A percentile compares a stretch with the other conserved stretches of the same genome.
phyloP scores from a whole-genome alignment of 2,113 vertebrate species.

The Oreochromis spilurus region DNA sequence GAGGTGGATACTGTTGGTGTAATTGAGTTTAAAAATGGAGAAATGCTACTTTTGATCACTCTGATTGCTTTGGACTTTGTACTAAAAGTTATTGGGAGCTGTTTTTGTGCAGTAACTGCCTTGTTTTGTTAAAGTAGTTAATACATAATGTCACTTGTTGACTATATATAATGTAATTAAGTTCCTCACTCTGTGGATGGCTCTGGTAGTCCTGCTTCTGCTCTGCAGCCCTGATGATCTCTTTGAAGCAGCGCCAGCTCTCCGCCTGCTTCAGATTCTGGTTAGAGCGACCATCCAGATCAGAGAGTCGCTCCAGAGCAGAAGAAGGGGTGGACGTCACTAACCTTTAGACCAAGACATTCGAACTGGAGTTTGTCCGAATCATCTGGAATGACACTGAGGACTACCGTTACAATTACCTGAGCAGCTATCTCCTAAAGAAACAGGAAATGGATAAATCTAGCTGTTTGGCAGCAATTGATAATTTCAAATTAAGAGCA shows the following conservation, averaged over 20 bases:
- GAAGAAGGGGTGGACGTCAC: background rate
- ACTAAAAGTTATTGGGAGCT: background rate
- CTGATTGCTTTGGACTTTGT: background rate
- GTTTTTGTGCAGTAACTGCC: background rate
- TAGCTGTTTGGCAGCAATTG: background rate
- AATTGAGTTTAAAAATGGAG: background rate
- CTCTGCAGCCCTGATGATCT: background rate
- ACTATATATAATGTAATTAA: background rate
- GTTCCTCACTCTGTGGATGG: background rate
- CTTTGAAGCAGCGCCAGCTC: background rate
- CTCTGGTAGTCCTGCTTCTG: fast-evolving
- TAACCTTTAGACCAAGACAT: background rate
- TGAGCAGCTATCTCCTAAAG: background rate
- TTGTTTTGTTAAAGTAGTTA: background rate
- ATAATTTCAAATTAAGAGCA: background rate
- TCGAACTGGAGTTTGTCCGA: background rate
- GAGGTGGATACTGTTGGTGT: background rate
- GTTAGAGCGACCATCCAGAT: background rate
- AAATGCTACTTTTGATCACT: background rate
- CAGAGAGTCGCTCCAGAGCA: background rate
- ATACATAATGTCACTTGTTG: background rate
- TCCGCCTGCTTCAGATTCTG: background rate
- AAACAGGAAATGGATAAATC: background rate
- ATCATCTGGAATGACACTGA: background rate
- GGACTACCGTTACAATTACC: background rate